Conservation (phyloP, 1,140 invertebrate species). For the Lutraria rhynchaena region DNA sequence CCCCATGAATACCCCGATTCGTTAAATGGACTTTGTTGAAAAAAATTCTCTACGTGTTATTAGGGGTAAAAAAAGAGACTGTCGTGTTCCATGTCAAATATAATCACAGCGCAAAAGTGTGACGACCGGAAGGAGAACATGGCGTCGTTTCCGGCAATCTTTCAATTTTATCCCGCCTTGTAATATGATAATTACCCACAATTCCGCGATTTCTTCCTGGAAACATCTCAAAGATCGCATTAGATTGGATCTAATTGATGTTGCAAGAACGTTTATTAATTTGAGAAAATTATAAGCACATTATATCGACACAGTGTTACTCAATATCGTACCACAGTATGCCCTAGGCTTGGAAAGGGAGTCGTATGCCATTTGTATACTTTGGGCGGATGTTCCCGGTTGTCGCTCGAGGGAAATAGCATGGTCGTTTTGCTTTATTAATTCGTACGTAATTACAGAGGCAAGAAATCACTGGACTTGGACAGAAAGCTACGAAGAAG, state of each 20-base stretch:
- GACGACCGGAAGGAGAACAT: slow-evolving; percentile 17
- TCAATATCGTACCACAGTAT: slow-evolving; percentile 22
- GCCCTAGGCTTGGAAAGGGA: slow-evolving; percentile 14
- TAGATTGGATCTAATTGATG: slow-evolving; percentile 41
- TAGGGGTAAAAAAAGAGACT: too few relatives aligned
- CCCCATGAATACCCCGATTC: too few relatives aligned
- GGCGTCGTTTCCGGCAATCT: slow-evolving; percentile 36
- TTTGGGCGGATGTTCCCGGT: slow-evolving; percentile 23
- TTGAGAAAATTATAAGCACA: slow-evolving; percentile 48
- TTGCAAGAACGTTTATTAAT: slow-evolving; percentile 46
- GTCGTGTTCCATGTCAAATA: too few relatives aligned
- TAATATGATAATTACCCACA: slow-evolving; percentile 20
- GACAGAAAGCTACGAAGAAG: slow-evolving; percentile 1
- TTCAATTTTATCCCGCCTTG: slow-evolving; percentile 25
- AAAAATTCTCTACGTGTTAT: too few relatives aligned
- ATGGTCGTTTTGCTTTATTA: slow-evolving; percentile 20
- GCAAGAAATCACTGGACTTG: slow-evolving; percentile 16
- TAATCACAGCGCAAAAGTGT: too few relatives aligned
- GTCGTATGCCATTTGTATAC: slow-evolving; percentile 35
- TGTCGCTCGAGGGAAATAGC: slow-evolving; percentile 18
- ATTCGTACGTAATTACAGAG: slow-evolving; percentile 42
- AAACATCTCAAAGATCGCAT: slow-evolving; percentile 19
- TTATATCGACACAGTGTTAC: slow-evolving; percentile 35
- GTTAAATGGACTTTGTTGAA: too few relatives aligned
- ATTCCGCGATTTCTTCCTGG: slow-evolving; percentile 21